phyloP scores from a whole-genome alignment of 2,888 invertebrate genomes.

The Tromatobia lineatoria region DNA sequence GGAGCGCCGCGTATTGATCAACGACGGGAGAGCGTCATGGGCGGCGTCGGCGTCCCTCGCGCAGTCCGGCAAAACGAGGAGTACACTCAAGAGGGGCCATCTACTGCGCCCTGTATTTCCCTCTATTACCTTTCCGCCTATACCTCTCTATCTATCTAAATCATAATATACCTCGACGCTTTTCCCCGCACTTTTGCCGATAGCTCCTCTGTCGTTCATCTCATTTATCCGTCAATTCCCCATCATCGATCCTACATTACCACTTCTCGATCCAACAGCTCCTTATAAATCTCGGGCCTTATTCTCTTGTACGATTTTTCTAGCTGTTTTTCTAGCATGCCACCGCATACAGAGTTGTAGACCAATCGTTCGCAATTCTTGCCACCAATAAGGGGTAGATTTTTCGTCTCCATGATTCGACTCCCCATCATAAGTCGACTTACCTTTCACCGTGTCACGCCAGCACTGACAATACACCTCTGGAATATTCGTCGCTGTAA shows the following conservation, averaged over 20 bases:
- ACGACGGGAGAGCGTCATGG: constrained; percentile 60
- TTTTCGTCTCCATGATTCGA: background rate
- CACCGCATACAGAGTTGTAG: background rate
- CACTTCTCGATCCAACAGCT: background rate
- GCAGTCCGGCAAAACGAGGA: constrained; percentile 13
- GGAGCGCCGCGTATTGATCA: constrained; percentile 71
- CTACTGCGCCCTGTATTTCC: background rate
- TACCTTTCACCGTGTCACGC: background rate
- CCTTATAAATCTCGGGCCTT: background rate
- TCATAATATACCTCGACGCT: background rate
- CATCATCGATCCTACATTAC: background rate
- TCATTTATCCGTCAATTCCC: background rate
- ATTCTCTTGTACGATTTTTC: background rate
- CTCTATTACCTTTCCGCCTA: background rate
- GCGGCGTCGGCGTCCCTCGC: constrained; percentile 62
- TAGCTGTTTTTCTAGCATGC: background rate
- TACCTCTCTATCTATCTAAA: background rate
- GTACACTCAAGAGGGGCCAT: background rate
- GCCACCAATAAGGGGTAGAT: background rate
- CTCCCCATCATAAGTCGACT: background rate
- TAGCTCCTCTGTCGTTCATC: background rate
- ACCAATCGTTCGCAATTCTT: background rate
- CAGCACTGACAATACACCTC: no score
- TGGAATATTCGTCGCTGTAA: no score
- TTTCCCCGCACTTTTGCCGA: background rate